Conservation (phyloP, 2,797 vertebrate genomes). For the Eulemur coronatus region DNA sequence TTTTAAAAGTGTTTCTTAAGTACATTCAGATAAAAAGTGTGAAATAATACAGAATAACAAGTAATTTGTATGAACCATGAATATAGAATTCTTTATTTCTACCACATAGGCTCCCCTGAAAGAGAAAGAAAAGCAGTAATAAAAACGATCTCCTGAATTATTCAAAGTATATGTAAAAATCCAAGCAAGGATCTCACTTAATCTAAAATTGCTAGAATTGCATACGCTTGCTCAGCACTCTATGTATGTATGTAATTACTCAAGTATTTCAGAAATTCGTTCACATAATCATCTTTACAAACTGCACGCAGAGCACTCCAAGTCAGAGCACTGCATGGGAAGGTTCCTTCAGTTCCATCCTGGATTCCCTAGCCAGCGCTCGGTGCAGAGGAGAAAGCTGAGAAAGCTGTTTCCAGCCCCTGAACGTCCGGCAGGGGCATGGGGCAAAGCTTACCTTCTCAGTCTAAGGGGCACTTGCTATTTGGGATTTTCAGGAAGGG, state of each 20-base stretch:
- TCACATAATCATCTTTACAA: no score
- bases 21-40: background rate
- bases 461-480: background rate
- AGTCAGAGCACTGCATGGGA: rapidly evolving
- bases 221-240: background rate
- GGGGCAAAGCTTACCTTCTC: background rate
- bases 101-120: background rate
- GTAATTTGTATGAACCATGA: background rate
- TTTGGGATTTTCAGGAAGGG: background rate
- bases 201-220: background rate
- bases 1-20: background rate
- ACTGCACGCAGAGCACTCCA: background rate
- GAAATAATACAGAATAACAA: background rate
- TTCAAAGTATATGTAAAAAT: background rate
- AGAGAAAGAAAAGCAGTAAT: background rate
- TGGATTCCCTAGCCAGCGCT: background rate
- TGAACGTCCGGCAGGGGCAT: background rate
- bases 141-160: background rate
- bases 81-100: background rate
- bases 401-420: background rate
- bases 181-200: background rate
- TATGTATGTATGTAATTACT: no score
- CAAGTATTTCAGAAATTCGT: background rate
- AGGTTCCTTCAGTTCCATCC: background rate
- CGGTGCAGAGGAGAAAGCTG: background rate